Percentiles rank a stretch among this genome's conserved stretches.
These are phyloP conservation scores for Baccha elongata DNA, from an alignment of 2,888 invertebrate genomes.

Conservation along the genomic window DNA sequence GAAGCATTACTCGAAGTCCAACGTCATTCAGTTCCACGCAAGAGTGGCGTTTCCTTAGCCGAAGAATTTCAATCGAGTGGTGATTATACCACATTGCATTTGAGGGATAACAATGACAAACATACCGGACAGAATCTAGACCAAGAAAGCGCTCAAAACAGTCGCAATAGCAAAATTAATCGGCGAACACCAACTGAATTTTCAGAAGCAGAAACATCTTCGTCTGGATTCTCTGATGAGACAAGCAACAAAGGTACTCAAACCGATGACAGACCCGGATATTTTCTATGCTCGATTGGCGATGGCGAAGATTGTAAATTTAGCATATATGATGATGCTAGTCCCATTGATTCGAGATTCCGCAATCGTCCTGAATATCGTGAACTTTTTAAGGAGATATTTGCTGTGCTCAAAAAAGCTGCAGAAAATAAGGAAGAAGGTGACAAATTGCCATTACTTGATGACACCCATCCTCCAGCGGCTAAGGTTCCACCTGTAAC, in stretches of 20 bases:
- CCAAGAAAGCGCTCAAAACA: constrained; percentile 79
- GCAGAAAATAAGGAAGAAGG: constrained; percentile 92
- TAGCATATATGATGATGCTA: constrained; percentile 92
- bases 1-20: constrained; percentile 92
- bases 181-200: constrained; percentile 91
- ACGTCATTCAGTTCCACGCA: constrained; percentile 85
- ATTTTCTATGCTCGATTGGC: constrained; percentile 91
- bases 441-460: constrained; percentile 88
- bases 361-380: constrained; percentile 92
- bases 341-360: constrained; percentile 91
- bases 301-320: constrained; percentile 93
- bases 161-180: constrained; percentile 79
- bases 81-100: constrained; percentile 83
- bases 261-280: constrained; percentile 91
- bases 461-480: constrained; percentile 84
- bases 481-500: constrained; percentile 87
- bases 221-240: constrained; percentile 92
- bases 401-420: constrained; percentile 91
- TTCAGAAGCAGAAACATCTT: constrained; percentile 93
- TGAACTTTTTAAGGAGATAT: constrained; percentile 92
- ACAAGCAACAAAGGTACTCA: constrained; percentile 92
- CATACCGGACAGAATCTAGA: constrained; percentile 44
- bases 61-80: constrained; percentile 90
- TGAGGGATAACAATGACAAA: constrained; percentile 53
- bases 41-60: constrained; percentile 78